Evolutionary conservation across 1,140 invertebrate species (phyloP).

Genomic region (Megathymus violae): DNA sequence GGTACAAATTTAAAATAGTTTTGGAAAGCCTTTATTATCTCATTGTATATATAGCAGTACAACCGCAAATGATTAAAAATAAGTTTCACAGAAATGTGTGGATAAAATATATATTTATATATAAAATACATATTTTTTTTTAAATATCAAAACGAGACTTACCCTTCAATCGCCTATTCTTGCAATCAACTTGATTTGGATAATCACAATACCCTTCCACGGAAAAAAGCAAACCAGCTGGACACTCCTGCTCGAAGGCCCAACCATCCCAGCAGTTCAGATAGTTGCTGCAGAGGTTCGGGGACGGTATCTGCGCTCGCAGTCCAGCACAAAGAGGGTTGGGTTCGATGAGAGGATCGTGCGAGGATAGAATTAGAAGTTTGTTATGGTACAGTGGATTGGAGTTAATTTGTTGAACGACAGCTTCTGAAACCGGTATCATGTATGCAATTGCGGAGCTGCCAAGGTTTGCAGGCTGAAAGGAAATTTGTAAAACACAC

Average conservation of each 20-base stretch:
- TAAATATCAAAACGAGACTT: slow-evolving; percentile 41
- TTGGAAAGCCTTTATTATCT: too few relatives aligned
- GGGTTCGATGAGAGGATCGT: slow-evolving; percentile 53
- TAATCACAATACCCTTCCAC: slow-evolving; percentile 87
- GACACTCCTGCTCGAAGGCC: slow-evolving; percentile 87
- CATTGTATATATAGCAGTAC: too few relatives aligned
- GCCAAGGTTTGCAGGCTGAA: slow-evolving; percentile 51
- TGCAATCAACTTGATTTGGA: slow-evolving; percentile 86
- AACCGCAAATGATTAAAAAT: too few relatives aligned
- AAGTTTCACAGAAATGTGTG: too few relatives aligned
- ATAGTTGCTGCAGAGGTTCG: slow-evolving; percentile 85
- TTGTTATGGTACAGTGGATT: slow-evolving; percentile 71
- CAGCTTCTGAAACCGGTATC: slow-evolving; percentile 70
- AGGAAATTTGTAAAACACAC: too few relatives aligned
- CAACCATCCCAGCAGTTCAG: slow-evolving; percentile 89
- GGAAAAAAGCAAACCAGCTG: slow-evolving; percentile 85
- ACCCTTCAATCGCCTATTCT: slow-evolving; percentile 76
- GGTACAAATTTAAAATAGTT: too few relatives aligned
- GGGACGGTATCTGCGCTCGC: slow-evolving; percentile 86
- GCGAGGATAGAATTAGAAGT: slow-evolving; percentile 51
- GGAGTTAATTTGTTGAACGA: slow-evolving; percentile 61
- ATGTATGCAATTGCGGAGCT: slow-evolving; percentile 56
- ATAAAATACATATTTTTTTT: too few relatives aligned
- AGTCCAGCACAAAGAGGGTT: slow-evolving; percentile 62
- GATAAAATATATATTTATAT: too few relatives aligned